Conservation (phyloP, 2,113 vertebrate genomes). For the Trochalopteron elliotii region DNA sequence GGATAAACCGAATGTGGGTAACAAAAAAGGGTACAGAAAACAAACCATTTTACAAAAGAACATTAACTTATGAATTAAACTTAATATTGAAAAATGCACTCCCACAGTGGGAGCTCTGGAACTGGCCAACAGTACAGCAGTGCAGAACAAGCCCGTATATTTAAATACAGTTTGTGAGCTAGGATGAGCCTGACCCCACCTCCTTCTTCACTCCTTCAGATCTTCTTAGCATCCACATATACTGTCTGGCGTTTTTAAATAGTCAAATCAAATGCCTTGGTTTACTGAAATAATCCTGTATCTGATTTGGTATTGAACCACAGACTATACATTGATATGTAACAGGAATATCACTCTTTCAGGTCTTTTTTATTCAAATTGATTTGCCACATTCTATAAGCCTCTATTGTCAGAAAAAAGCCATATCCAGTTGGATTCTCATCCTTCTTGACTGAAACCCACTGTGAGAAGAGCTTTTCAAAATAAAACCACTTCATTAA, state of each 20-base stretch:
- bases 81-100: no score
- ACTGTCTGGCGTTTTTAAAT: neutral
- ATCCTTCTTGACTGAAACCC: neutral
- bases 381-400: neutral
- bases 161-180: neutral
- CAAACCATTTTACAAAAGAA: no score
- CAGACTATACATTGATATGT: neutral
- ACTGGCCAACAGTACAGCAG: accelerated
- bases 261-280: neutral
- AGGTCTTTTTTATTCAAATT: neutral
- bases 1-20: no score
- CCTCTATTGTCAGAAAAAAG: neutral
- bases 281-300: neutral
- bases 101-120: neutral
- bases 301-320: neutral
- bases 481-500: neutral
- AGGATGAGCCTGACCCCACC: neutral
- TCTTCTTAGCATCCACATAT: neutral
- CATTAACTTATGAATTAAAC: no score
- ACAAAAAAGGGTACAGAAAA: no score
- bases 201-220: neutral
- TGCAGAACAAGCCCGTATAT: neutral
- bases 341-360: neutral
- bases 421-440: neutral
- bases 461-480: neutral